Conservation (phyloP, 2,888 invertebrate species). For the Aphelenchoides bicaudatus region DNA sequence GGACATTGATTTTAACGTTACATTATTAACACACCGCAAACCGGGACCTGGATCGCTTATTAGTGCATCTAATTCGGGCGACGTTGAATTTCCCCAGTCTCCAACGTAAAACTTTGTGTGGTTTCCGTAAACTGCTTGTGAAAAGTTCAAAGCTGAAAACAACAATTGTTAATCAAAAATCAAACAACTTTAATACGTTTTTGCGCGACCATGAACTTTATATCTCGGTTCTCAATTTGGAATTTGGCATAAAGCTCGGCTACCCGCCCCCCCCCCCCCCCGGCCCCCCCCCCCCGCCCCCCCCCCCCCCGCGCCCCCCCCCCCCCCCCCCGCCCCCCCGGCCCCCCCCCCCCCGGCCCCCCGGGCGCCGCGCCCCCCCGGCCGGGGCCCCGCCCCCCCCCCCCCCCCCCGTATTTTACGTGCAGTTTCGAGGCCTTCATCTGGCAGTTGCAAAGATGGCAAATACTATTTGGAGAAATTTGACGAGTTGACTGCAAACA, state of each 20-base stretch:
- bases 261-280: too few species aligned
- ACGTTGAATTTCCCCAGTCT: constrained; percentile 31
- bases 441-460: constrained; percentile 41
- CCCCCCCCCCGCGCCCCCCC: too few species aligned
- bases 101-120: constrained; percentile 43
- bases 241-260: constrained; percentile 44
- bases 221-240: constrained; percentile 19
- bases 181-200: constrained; percentile 7
- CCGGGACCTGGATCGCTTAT: constrained; percentile 38
- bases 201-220: constrained; percentile 32
- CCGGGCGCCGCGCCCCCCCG: too few species aligned
- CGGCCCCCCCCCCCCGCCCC: too few species aligned
- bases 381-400: too few species aligned
- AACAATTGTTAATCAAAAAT: too few species aligned
- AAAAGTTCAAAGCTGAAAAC: constrained; percentile 42
- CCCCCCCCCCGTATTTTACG: too few species aligned
- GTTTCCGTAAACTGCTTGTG: constrained; percentile 41
- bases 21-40: constrained; percentile 30
- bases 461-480: constrained; percentile 40
- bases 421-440: too few species aligned
- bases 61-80: constrained; percentile 27
- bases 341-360: too few species aligned
- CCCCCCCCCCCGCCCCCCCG: too few species aligned
- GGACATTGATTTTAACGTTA: not conserved
- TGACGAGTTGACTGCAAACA: too few species aligned